Conservation (phyloP, 2,888 invertebrate genomes). For the Noctua janthe region DNA sequence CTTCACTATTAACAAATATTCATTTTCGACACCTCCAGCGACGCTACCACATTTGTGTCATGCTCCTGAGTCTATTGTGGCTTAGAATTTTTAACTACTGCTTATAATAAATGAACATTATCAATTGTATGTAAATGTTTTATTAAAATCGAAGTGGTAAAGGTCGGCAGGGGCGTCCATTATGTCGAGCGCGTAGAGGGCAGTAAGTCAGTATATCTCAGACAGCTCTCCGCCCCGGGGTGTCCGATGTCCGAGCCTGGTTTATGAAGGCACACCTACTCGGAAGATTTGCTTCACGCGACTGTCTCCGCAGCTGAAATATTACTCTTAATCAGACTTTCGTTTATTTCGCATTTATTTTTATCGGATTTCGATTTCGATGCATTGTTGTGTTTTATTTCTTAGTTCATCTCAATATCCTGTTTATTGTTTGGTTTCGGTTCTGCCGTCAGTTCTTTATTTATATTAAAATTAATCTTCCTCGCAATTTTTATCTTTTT, state of each 20-base stretch:
- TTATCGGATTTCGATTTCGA: slow-evolving; percentile 70
- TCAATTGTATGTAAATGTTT: slow-evolving; percentile 64
- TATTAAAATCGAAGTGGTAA: slow-evolving; percentile 63
- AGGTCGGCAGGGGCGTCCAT: slow-evolving; percentile 59
- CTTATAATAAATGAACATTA: slow-evolving; percentile 55
- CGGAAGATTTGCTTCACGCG: slow-evolving; percentile 77
- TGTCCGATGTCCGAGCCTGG: slow-evolving; percentile 78
- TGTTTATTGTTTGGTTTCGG: slow-evolving; percentile 32
- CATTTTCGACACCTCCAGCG: slow-evolving; percentile 23
- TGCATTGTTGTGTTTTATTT: slow-evolving; percentile 63
- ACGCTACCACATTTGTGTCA: slow-evolving; percentile 40
- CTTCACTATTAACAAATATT: slow-evolving; percentile 18
- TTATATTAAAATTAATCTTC: slow-evolving; percentile 28
- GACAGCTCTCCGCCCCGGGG: slow-evolving; percentile 78
- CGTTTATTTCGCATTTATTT: slow-evolving; percentile 72
- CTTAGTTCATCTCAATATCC: slow-evolving; percentile 32
- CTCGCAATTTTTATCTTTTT: slow-evolving; percentile 33
- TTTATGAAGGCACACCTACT: slow-evolving; percentile 80
- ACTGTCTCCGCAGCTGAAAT: slow-evolving; percentile 77
- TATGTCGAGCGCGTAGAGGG: slow-evolving; percentile 60
- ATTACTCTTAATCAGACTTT: slow-evolving; percentile 77
- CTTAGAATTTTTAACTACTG: slow-evolving; percentile 39
- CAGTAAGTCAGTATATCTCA: slow-evolving; percentile 75
- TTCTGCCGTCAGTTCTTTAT: slow-evolving; percentile 19
- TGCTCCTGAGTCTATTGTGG: slow-evolving; percentile 33